A percentile compares a stretch with the other conserved stretches of the same genome.
phyloP scores from a whole-genome alignment of 2,888 invertebrate genomes.

The Isoperla grammatica region DNA sequence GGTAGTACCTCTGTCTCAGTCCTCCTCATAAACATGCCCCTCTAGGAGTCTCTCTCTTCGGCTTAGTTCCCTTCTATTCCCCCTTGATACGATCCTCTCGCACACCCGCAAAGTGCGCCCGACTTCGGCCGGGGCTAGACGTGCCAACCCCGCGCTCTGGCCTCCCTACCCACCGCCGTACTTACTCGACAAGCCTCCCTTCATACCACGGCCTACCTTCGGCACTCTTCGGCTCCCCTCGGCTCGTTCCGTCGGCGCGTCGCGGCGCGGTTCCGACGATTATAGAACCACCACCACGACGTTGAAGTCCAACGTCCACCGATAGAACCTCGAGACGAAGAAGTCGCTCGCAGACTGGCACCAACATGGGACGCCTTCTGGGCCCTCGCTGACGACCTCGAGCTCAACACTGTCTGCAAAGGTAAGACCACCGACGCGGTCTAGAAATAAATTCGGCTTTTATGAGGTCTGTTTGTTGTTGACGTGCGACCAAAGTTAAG shows the following conservation, averaged over 20 bases:
- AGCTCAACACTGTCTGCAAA: slow-evolving; percentile 6
- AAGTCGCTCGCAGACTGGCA: slow-evolving; percentile 30
- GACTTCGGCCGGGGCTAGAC: slow-evolving; percentile 49
- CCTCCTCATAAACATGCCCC: slow-evolving; percentile 6
- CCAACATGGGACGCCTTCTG: slow-evolving; percentile 17
- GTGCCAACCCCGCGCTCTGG: slow-evolving; percentile 42
- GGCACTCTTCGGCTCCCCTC: slow-evolving; percentile 31
- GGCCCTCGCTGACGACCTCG: slow-evolving; percentile 7
- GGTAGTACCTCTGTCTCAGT: slow-evolving; percentile 22
- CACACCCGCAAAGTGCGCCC: slow-evolving; percentile 47
- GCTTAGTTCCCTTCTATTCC: slow-evolving; percentile 21
- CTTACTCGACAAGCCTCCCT: slow-evolving; percentile 17
- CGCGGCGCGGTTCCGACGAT: slow-evolving; percentile 37
- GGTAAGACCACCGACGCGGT: neutral
- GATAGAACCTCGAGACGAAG: slow-evolving; percentile 28
- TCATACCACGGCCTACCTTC: slow-evolving; percentile 11
- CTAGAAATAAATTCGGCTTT: neutral
- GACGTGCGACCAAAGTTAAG: slow-evolving; percentile 21
- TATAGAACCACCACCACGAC: slow-evolving; percentile 36
- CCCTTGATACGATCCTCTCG: slow-evolving; percentile 19
- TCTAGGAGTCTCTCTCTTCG: slow-evolving; percentile 9
- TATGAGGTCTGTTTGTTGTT: slow-evolving; percentile 20
- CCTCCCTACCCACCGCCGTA: slow-evolving; percentile 28
- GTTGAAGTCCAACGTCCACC: slow-evolving; percentile 37
- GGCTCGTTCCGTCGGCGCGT: slow-evolving; percentile 32